Percentiles rank a stretch among this genome's conserved stretches.
Conservation (phyloP, 2,888 invertebrate genomes). For the Microplitis deprimator region DNA sequence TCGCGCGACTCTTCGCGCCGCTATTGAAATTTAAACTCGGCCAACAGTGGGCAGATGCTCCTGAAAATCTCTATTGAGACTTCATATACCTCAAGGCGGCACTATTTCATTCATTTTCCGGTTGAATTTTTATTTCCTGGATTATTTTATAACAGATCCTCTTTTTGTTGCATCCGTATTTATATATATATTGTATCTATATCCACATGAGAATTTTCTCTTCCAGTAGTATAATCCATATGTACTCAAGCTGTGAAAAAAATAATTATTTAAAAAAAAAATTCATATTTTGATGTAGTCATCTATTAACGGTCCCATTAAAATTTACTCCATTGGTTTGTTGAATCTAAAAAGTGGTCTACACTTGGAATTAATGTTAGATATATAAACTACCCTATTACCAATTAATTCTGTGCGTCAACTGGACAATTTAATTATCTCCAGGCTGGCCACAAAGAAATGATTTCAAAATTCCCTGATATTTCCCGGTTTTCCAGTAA, state of each 20-base stretch:
- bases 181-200: conserved; percentile 1
- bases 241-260: neutral
- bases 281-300: neutral
- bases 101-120: conserved; percentile 33
- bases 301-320: neutral
- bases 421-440: conserved; percentile 59
- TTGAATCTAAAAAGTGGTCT: conserved; percentile 57
- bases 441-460: too few species aligned
- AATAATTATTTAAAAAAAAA: neutral
- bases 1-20: conserved; percentile 43
- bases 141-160: neutral
- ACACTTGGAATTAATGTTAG: conserved; percentile 55
- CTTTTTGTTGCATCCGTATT: neutral
- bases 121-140: conserved; percentile 19
- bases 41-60: conserved; percentile 53
- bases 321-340: conserved; percentile 40
- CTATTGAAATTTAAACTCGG: conserved; percentile 42
- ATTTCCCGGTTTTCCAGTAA: too few species aligned
- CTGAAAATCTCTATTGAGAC: conserved; percentile 37
- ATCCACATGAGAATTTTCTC: neutral
- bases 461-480: too few species aligned
- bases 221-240: neutral
- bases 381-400: conserved; percentile 37
- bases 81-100: conserved; percentile 23
- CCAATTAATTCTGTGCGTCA: conserved; percentile 41